Conservation (phyloP, 2,888 invertebrate genomes). For the Lepetodrilus schrolli region DNA sequence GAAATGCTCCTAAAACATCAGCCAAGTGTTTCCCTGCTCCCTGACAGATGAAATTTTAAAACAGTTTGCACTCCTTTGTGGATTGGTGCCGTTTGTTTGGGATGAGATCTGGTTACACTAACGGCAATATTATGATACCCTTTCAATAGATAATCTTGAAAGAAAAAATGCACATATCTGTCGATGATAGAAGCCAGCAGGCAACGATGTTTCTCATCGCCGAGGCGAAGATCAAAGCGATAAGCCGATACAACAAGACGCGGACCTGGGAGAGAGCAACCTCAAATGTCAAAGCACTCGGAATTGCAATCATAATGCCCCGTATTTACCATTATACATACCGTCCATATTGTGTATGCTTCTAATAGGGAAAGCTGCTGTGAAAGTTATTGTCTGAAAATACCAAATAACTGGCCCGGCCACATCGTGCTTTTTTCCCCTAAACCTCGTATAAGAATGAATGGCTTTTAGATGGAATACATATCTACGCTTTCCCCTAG, state of each 20-base stretch:
- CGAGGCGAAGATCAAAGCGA: slow-evolving; percentile 28
- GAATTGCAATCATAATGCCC: slow-evolving; percentile 20
- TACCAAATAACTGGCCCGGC: background rate
- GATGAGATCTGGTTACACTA: background rate
- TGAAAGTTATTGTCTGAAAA: slow-evolving; percentile 17
- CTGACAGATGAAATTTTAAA: slow-evolving; percentile 38
- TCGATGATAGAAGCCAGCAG: slow-evolving; percentile 31
- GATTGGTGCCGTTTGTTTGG: slow-evolving; percentile 30
- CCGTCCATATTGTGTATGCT: slow-evolving; percentile 4
- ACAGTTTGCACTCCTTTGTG: slow-evolving; percentile 37
- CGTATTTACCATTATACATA: slow-evolving; percentile 25
- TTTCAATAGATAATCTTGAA: slow-evolving; percentile 39
- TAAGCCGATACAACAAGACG: slow-evolving; percentile 14
- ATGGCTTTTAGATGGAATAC: slow-evolving; percentile 22
- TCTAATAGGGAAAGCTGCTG: background rate
- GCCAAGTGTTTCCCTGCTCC: slow-evolving; percentile 20
- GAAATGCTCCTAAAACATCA: slow-evolving; percentile 28
- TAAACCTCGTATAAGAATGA: too few relatives aligned
- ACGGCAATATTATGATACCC: slow-evolving; percentile 41
- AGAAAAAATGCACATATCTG: slow-evolving; percentile 35
- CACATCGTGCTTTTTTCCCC: background rate
- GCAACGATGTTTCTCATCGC: slow-evolving; percentile 36
- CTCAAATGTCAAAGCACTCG: slow-evolving; percentile 28
- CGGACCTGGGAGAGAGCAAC: background rate
- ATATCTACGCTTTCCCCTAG: background rate